Evolutionary conservation across 1,140 invertebrate species (phyloP), one percentile per base, ranked within the genome.

Genomic region (Tenebrio molitor): DNA sequence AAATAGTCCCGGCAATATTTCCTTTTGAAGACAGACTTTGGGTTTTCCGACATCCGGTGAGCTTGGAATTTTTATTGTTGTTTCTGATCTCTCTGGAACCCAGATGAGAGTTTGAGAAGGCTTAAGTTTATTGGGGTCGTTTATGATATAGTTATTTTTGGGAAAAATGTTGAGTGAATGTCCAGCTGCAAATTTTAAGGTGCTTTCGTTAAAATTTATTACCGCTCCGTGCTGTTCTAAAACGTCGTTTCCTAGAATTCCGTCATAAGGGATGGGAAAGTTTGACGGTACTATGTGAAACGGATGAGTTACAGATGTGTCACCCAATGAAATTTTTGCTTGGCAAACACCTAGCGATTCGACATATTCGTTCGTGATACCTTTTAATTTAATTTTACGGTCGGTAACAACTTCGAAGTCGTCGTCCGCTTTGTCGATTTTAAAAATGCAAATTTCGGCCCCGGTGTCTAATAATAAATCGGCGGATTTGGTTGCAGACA

Each of bases 1-100:
- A 17, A 17, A 50, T 21, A 50, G 17, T 50, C 44, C 44, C 10
- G 44, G 44, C 6, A 50, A 14, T 50, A 50, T 50, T 50, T 50
- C 14, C 44, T 50, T 50, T 50, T 50, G 44, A 10, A 50, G 5
- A 50, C 44, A 21, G 8, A 19, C 14, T n/a, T 50, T 14, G 16
- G 17, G 44, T 19, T 50, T 50, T 50, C 21, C 21, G 21, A 50
- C 21, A 1, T 17, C 17, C 17, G 5, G 15, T 50, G n/a, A 17
- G n/a, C 5, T 50, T 10, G 16, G n/a, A 17, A 10, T n/a, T 50
- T 14, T 1, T n/a, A 19, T 21, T 21, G 44, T 50, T 4, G 10
- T 5, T 33, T 33, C 29, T 10, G 29, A 33, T 33, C 29, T 33
- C 4, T 33, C 29, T 4, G 29, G 29, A 5, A 33, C n/a, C n/a